Percentiles rank a stretch among this genome's conserved stretches.
These are phyloP conservation scores for Aphelinus atriplicis DNA, from an alignment of 1,140 invertebrate genomes.

Conservation along the genomic window DNA sequence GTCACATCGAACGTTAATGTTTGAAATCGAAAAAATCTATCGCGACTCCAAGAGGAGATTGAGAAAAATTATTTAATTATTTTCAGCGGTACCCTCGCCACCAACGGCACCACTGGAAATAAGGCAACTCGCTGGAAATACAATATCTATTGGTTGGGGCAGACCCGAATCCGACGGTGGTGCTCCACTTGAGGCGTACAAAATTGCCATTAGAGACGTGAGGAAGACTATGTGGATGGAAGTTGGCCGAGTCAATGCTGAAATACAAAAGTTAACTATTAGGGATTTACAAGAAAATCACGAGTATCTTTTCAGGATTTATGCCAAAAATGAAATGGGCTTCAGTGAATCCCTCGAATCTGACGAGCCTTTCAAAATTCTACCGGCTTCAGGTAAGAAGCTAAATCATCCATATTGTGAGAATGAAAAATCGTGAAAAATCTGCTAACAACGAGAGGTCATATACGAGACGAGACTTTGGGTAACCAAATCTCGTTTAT, in stretches of 20 bases:
- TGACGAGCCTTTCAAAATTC: slow-evolving; percentile 89
- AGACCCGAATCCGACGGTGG: slow-evolving; percentile 93
- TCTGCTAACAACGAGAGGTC: not conserved
- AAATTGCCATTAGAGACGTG: slow-evolving; percentile 90
- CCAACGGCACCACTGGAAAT: slow-evolving; percentile 90
- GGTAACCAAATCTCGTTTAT: too few relatives aligned
- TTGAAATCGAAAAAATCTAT: too few relatives aligned
- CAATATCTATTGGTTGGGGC: slow-evolving; percentile 92
- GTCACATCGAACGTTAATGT: too few relatives aligned
- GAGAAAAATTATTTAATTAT: slow-evolving; percentile 29
- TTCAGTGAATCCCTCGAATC: slow-evolving; percentile 93
- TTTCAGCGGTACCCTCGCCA: slow-evolving; percentile 84
- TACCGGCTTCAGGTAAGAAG: slow-evolving; percentile 78
- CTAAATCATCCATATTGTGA: too few relatives aligned
- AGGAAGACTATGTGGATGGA: slow-evolving; percentile 97
- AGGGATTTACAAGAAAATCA: slow-evolving; percentile 89
- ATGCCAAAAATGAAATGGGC: slow-evolving; percentile 94
- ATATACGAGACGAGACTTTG: too few relatives aligned
- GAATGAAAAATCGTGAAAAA: not conserved
- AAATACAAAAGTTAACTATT: slow-evolving; percentile 85
- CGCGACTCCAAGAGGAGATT: too few relatives aligned
- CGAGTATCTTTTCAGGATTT: slow-evolving; percentile 89
- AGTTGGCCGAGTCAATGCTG: slow-evolving; percentile 85
- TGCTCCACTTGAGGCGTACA: slow-evolving; percentile 89
- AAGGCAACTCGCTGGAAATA: slow-evolving; percentile 81